Evolutionary conservation across 2,113 vertebrate species (phyloP).

Genomic region (Phaethornis superciliosus): DNA sequence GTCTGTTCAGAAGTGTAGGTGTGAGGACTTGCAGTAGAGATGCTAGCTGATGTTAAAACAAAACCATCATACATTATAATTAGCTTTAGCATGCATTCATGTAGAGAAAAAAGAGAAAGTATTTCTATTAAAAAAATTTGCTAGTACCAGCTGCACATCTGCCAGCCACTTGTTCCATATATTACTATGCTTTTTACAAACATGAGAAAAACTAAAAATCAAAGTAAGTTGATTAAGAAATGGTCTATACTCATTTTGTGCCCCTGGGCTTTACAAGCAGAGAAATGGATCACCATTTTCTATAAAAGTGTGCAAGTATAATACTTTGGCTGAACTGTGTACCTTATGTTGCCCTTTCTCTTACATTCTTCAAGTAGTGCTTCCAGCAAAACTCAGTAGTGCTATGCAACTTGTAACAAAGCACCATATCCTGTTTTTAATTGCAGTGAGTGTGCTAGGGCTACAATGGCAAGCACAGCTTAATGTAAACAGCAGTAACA

Average conservation of each 20-base stretch:
- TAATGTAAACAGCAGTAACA: background rate
- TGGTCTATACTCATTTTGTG: background rate
- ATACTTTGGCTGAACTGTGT: background rate
- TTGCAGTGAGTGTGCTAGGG: background rate
- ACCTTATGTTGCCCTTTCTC: background rate
- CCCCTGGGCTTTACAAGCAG: background rate
- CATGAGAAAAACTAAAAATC: background rate
- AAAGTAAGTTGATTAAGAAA: background rate
- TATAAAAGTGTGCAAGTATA: background rate
- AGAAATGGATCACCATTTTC: background rate
- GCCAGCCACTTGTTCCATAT: background rate
- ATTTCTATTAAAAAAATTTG: background rate
- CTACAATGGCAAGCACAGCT: background rate
- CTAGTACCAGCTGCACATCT: background rate
- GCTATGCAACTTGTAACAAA: background rate
- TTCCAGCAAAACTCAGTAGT: background rate
- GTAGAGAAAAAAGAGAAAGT: background rate
- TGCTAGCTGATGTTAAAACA: constrained; percentile 52
- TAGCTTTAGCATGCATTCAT: background rate
- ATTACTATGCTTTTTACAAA: background rate
- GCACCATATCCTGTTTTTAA: background rate
- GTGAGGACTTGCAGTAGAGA: constrained; percentile 59
- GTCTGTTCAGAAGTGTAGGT: constrained; percentile 54
- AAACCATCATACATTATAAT: constrained; percentile 2
- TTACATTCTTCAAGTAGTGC: background rate